Evolutionary conservation across 2,797 vertebrate species (phyloP).

Genomic region (Dipus sagitta): DNA sequence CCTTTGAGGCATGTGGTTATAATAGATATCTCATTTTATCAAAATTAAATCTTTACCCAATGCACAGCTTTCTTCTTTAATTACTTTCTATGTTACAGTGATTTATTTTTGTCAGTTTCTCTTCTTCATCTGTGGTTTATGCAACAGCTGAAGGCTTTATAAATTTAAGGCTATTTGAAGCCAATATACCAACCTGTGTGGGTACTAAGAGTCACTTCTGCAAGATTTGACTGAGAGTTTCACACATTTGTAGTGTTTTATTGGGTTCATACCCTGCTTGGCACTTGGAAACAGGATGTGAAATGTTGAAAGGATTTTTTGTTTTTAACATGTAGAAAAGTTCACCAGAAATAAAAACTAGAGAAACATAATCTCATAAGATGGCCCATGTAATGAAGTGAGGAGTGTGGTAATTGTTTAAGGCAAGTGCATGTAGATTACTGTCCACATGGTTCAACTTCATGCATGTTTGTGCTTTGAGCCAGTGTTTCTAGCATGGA

Average conservation of each 20-base stretch:
- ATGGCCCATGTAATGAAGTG: no score
- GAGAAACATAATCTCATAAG: not conserved
- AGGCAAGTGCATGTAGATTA: fast-evolving
- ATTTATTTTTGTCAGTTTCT: not conserved
- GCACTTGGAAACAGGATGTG: not conserved
- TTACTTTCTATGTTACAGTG: not conserved
- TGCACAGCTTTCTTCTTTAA: not conserved
- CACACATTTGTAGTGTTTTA: fast-evolving
- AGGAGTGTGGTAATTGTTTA: fast-evolving
- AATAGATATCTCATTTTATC: not conserved
- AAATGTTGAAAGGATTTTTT: not conserved
- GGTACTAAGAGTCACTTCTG: not conserved
- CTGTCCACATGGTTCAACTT: fast-evolving
- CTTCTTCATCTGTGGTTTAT: not conserved
- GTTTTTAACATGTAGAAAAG: not conserved
- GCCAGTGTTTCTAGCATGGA: not conserved
- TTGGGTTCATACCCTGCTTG: not conserved
- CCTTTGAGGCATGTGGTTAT: not conserved
- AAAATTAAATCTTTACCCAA: not conserved
- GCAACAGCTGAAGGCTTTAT: not conserved
- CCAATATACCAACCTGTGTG: not conserved
- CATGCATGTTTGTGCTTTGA: not conserved
- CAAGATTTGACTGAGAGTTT: not conserved
- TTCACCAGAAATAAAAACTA: not conserved
- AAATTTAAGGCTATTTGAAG: not conserved